phyloP scores from a whole-genome alignment of 2,888 invertebrate species.

The Coenonympha arcania region DNA sequence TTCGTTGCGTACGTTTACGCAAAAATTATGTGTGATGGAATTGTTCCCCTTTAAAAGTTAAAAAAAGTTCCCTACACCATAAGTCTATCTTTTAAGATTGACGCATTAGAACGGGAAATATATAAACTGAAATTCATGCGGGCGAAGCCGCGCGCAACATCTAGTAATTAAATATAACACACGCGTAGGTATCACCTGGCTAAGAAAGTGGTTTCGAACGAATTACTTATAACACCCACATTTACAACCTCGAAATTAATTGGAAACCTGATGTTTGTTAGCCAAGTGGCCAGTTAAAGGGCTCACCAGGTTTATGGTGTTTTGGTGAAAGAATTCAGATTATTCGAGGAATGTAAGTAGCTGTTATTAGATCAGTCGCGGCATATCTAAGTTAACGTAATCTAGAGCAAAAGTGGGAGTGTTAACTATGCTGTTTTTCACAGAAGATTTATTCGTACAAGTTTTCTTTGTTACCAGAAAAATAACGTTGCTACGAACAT shows the following conservation, averaged over 20 bases:
- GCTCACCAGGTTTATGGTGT: constrained; percentile 3
- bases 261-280: constrained; percentile 20
- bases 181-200: constrained; percentile 23
- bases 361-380: neutral
- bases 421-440: too few relatives aligned
- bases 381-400: neutral
- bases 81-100: too few relatives aligned
- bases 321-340: neutral
- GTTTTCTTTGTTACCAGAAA: too few relatives aligned
- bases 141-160: too few relatives aligned
- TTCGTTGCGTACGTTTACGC: too few relatives aligned
- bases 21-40: too few relatives aligned
- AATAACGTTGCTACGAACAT: too few relatives aligned
- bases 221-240: constrained; percentile 20
- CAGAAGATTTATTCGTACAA: too few relatives aligned
- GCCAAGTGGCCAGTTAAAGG: neutral
- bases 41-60: too few relatives aligned
- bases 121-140: too few relatives aligned
- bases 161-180: constrained; percentile 21
- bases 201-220: constrained; percentile 21
- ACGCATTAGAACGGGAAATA: too few relatives aligned
- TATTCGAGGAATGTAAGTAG: constrained; percentile 4
- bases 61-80: too few relatives aligned
- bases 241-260: constrained; percentile 19
- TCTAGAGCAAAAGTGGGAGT: neutral